Evolutionary conservation across 2,797 vertebrate species (phyloP).

Genomic region (Peromyscus eremicus): DNA sequence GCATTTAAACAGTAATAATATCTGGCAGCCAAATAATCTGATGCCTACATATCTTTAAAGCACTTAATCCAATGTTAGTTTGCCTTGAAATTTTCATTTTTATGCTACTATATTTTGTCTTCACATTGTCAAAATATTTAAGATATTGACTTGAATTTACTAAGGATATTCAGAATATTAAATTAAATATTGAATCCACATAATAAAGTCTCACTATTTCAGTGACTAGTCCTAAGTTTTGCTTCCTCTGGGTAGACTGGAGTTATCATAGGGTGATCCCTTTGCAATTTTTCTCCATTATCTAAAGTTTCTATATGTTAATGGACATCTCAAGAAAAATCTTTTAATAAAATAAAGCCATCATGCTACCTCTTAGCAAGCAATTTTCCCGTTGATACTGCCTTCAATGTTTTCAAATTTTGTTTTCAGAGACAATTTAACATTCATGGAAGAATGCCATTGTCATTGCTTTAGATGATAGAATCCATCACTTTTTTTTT

Average conservation of each 20-base stretch:
- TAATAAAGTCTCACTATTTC: conserved; percentile 24
- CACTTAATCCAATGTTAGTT: neutral
- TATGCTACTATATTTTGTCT: conserved; percentile 39
- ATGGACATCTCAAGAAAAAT: neutral
- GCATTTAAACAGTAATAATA: neutral
- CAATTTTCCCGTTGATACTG: neutral
- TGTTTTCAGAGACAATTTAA: conserved; percentile 9
- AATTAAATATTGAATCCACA: neutral
- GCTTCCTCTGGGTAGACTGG: neutral
- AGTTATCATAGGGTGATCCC: neutral
- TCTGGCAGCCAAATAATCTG: neutral
- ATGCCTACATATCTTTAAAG: neutral
- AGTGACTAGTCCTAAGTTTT: conserved; percentile 9
- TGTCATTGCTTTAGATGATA: neutral
- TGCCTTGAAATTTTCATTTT: neutral
- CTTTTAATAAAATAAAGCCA: neutral
- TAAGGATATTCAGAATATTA: neutral
- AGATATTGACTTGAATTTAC: neutral
- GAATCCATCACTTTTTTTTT: neutral
- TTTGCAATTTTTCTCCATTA: conserved; percentile 9
- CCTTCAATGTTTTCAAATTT: neutral
- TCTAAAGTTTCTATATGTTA: neutral
- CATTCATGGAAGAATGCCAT: neutral
- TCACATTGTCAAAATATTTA: conserved; percentile 30
- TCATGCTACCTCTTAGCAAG: neutral